A percentile compares a stretch with the other conserved stretches of the same genome.
Conservation (phyloP, 2,888 invertebrate genomes). For the Artemia sp. region DNA sequence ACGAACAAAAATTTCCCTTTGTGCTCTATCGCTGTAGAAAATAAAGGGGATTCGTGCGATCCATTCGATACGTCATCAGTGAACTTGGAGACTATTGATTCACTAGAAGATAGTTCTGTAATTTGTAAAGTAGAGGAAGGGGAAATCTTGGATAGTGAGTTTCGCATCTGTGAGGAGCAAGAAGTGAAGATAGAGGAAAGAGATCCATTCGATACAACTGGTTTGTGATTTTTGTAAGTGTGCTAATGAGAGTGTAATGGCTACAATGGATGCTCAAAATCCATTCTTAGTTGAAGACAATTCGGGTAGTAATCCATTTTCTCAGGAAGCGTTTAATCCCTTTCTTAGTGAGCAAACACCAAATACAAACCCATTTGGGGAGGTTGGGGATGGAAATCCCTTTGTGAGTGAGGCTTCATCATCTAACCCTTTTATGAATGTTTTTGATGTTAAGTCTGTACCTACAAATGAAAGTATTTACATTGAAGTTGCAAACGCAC, state of each 20-base stretch:
- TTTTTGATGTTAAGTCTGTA: neutral
- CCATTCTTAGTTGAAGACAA: conserved; percentile 3
- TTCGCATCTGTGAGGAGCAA: neutral
- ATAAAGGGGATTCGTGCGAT: neutral
- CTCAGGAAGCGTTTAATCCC: neutral
- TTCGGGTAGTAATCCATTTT: neutral
- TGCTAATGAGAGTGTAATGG: neutral
- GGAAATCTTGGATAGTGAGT: too few species aligned
- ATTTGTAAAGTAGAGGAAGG: too few species aligned
- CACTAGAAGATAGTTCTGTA: too few species aligned
- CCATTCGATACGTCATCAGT: conserved; percentile 12
- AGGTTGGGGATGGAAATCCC: neutral
- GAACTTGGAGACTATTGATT: neutral
- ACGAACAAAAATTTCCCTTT: neutral
- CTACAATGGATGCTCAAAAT: conserved; percentile 10
- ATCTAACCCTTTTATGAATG: neutral
- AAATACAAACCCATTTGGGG: neutral
- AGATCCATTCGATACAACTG: conserved; percentile 3
- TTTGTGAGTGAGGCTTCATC: neutral
- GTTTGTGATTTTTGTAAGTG: neutral
- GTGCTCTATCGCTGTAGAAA: neutral
- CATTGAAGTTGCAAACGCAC: conserved; percentile 4
- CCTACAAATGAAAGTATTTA: neutral
- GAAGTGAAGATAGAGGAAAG: neutral
- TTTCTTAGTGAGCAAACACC: neutral